Conservation (phyloP, 2,797 vertebrate genomes). For the Sebastes itinus region DNA sequence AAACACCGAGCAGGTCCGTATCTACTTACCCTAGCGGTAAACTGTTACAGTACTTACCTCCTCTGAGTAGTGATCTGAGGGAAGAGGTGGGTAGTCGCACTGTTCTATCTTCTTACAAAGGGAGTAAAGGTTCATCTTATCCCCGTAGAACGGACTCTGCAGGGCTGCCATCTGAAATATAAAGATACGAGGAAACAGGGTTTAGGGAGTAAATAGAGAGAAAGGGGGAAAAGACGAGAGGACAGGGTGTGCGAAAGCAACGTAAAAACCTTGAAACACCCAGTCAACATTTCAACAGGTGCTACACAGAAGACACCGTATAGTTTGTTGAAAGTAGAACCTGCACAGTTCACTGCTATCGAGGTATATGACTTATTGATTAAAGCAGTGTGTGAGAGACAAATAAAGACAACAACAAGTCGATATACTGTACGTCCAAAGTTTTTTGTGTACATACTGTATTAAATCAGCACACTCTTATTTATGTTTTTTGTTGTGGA, state of each 20-base stretch:
- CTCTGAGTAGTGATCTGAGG: constrained; percentile 98
- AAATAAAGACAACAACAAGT: constrained; percentile 20
- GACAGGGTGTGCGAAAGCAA: constrained; percentile 1
- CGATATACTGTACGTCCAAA: neutral
- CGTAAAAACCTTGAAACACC: constrained; percentile 9
- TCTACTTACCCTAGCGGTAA: constrained; percentile 6
- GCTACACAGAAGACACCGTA: neutral
- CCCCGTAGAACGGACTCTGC: constrained; percentile 98
- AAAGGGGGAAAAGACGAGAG: neutral
- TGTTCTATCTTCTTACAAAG: constrained; percentile 99
- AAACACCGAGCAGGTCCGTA: constrained; percentile 19
- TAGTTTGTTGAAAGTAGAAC: neutral
- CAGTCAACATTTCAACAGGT: constrained; percentile 35
- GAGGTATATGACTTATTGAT: constrained; percentile 7
- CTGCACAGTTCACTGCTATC: neutral
- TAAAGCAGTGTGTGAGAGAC: neutral
- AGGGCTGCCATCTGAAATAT: constrained; percentile 93
- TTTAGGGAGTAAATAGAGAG: constrained; percentile 1
- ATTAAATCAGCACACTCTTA: neutral
- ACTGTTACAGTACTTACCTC: constrained; percentile 82
- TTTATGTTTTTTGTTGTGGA: neutral
- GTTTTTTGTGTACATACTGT: constrained; percentile 1
- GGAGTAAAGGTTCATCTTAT: constrained; percentile 99
- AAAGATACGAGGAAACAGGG: constrained; percentile 46
- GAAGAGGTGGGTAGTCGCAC: constrained; percentile 98